These are phyloP conservation scores for Rhinopomastus cyanomelas DNA, from an alignment of 2,113 vertebrate species.

Conservation along the genomic window DNA sequence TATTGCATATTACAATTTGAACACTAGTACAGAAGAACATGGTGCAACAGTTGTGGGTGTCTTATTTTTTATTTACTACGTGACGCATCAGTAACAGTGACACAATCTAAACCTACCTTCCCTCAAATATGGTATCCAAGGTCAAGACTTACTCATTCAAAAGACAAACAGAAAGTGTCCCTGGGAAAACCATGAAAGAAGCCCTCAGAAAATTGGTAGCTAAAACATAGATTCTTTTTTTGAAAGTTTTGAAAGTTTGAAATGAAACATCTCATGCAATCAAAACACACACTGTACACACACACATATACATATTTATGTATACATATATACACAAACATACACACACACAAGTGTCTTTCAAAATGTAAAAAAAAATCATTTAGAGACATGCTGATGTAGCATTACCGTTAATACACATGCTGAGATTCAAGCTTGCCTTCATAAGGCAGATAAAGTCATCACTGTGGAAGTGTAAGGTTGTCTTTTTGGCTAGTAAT, in stretches of 20 bases:
- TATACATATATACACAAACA: neutral
- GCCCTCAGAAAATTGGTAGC: neutral
- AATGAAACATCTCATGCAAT: neutral
- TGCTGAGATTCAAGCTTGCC: neutral
- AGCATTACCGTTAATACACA: neutral
- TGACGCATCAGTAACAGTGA: neutral
- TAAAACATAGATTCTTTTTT: neutral
- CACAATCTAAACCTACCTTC: neutral
- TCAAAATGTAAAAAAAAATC: neutral
- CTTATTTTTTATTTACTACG: neutral
- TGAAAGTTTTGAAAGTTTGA: neutral
- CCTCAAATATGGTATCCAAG: neutral
- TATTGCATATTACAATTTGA: neutral
- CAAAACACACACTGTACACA: neutral
- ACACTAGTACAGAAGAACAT: neutral
- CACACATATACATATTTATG: neutral
- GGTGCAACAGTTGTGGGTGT: neutral
- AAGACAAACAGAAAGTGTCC: neutral
- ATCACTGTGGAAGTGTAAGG: neutral
- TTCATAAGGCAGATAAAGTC: conserved; percentile 33
- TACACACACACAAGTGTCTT: neutral
- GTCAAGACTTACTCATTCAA: neutral
- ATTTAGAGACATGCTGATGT: neutral
- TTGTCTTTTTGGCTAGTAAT: neutral
- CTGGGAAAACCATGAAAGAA: neutral